Evolutionary conservation across 2,888 invertebrate species (phyloP).

Genomic region (Polyommatus iphigenia): DNA sequence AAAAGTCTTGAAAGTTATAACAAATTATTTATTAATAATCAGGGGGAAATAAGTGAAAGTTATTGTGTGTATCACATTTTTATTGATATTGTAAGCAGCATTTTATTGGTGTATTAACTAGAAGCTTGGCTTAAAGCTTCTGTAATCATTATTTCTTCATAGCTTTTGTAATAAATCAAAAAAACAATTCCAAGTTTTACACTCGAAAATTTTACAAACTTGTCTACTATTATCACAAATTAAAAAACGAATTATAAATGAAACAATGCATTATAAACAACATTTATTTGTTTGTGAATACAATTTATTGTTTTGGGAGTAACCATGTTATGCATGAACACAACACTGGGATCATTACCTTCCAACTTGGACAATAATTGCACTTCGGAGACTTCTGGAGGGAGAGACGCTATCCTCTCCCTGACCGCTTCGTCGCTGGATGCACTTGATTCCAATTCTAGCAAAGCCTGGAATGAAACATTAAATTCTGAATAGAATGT

Average conservation of each 20-base stretch:
- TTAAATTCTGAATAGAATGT: constrained; percentile 16
- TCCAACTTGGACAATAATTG: constrained; percentile 91
- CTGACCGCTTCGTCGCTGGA: constrained; percentile 96
- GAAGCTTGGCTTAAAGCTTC: too few relatives aligned
- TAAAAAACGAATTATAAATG: constrained; percentile 39
- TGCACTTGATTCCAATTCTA: constrained; percentile 95
- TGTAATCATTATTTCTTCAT: too few relatives aligned
- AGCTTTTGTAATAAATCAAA: too few relatives aligned
- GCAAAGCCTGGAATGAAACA: constrained; percentile 74
- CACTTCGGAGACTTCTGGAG: constrained; percentile 96
- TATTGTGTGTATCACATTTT: too few relatives aligned
- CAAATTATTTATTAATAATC: too few relatives aligned
- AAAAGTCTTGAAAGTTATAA: background rate
- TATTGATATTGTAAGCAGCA: too few relatives aligned
- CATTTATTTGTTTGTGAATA: constrained; percentile 44
- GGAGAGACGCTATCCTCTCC: constrained; percentile 95
- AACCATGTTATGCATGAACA: background rate
- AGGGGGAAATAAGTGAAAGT: too few relatives aligned
- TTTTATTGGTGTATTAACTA: too few relatives aligned
- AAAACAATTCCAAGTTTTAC: background rate
- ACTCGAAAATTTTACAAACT: background rate
- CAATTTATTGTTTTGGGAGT: constrained; percentile 37
- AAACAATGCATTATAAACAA: constrained; percentile 44
- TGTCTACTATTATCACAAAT: background rate
- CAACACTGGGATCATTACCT: constrained; percentile 74